Percentiles rank a stretch among this genome's conserved stretches.
Evolutionary conservation across 2,888 invertebrate species (phyloP).

Genomic region (Eutolmus rufibarbis): DNA sequence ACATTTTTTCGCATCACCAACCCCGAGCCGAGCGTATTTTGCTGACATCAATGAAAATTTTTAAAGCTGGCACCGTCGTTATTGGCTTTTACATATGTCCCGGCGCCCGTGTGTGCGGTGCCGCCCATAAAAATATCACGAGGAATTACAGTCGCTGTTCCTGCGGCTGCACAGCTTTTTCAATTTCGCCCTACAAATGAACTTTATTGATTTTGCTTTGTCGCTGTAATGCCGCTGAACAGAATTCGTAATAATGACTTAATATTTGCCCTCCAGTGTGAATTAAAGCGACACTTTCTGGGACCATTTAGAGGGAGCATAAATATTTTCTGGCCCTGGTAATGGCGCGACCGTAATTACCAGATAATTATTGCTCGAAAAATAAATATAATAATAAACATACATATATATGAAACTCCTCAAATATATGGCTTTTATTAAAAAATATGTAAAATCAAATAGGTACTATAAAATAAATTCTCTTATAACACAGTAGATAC

Average conservation of each 20-base stretch:
- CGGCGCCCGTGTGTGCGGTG: neutral
- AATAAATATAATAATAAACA: neutral
- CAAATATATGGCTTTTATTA: neutral
- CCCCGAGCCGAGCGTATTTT: conserved; percentile 28
- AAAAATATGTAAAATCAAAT: neutral
- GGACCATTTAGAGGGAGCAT: conserved; percentile 8
- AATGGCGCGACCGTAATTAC: neutral
- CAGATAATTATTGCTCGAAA: neutral
- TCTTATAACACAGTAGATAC: too few species aligned
- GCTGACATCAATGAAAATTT: conserved; percentile 41
- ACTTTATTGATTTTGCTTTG: conserved; percentile 26
- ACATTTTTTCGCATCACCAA: conserved; percentile 41
- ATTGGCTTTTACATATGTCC: conserved; percentile 33
- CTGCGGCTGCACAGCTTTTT: conserved; percentile 22
- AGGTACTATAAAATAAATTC: too few species aligned
- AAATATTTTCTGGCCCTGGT: neutral
- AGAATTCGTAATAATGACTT: conserved; percentile 28
- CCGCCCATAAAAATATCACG: conserved; percentile 7
- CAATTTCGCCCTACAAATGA: conserved; percentile 29
- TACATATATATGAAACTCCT: neutral
- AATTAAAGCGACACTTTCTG: neutral
- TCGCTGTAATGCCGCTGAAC: neutral
- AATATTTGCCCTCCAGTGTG: conserved; percentile 6
- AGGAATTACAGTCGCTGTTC: conserved; percentile 22
- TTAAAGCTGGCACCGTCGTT: conserved; percentile 34